phyloP scores from a whole-genome alignment of 2,797 vertebrate genomes.

The Sphaeramia orbicularis region DNA sequence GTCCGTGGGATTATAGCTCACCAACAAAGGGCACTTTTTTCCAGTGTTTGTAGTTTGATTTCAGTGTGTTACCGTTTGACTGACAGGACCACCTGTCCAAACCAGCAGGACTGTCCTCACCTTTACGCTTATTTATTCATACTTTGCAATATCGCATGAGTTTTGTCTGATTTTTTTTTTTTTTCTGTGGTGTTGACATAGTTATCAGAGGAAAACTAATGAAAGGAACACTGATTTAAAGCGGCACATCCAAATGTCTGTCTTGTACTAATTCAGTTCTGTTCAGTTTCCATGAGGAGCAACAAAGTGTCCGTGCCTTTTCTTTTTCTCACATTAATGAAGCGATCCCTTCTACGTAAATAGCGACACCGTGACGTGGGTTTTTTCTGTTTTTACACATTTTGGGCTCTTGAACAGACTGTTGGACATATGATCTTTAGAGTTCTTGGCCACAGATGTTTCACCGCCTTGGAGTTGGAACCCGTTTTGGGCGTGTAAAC shows the following conservation, averaged over 20 bases:
- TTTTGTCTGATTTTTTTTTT: no score
- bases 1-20: conserved; percentile 36
- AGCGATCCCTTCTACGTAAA: conserved; percentile 56
- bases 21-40: conserved; percentile 54
- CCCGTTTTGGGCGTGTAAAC: conserved; percentile 14
- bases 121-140: conserved; percentile 35
- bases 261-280: conserved; percentile 47
- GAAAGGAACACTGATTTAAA: conserved; percentile 35
- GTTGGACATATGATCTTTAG: conserved; percentile 25
- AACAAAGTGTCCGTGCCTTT: conserved; percentile 64
- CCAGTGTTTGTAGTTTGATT: conserved; percentile 43
- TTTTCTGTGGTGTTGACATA: no score
- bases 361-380: conserved; percentile 28
- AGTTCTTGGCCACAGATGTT: conserved; percentile 14
- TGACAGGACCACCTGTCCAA: conserved; percentile 13
- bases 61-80: conserved; percentile 25
- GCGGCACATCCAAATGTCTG: conserved; percentile 9
- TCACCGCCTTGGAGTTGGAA: conserved; percentile 21
- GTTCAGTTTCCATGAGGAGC: conserved; percentile 47
- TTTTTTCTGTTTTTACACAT: conserved; percentile 60
- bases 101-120: conserved; percentile 28
- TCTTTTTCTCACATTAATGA: conserved; percentile 52
- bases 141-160: conserved; percentile 54
- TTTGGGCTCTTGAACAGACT: conserved; percentile 32
- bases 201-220: conserved; percentile 21